Conservation (phyloP, 1,140 invertebrate species). For the Solenopsis fugax region DNA sequence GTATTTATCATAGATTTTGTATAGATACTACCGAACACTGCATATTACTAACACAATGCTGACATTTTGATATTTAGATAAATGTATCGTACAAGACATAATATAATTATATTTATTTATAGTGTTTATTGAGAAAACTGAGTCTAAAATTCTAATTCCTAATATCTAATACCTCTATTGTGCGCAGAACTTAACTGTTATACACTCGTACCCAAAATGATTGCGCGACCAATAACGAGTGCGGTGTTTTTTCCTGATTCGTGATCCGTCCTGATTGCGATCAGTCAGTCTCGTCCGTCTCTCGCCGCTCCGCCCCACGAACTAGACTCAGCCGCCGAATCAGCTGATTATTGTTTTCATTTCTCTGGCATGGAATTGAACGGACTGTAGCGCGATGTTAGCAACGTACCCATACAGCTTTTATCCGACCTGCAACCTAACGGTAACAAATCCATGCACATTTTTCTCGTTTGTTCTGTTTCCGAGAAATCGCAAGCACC, state of each 20-base stretch:
- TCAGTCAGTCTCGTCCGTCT: not conserved
- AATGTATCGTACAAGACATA: too few species aligned
- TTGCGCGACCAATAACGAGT: not conserved
- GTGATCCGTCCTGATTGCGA: not conserved
- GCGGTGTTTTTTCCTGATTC: not conserved
- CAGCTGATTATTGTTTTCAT: slow-evolving; percentile 84
- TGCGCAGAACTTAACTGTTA: too few species aligned
- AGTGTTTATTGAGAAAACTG: too few species aligned
- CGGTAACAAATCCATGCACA: not conserved
- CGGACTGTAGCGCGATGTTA: not conserved
- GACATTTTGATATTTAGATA: too few species aligned
- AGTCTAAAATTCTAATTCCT: too few species aligned
- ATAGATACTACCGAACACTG: too few species aligned
- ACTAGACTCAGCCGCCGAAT: slow-evolving; percentile 67
- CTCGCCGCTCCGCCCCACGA: slow-evolving; percentile 47
- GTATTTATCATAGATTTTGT: too few species aligned
- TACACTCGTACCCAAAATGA: not conserved
- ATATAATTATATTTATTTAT: too few species aligned
- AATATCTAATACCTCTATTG: too few species aligned
- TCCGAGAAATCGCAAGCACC: not conserved
- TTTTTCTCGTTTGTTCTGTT: slow-evolving; percentile 18
- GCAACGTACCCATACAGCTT: not conserved
- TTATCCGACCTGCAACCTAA: not conserved
- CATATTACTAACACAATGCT: too few species aligned
- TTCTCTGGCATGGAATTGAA: slow-evolving; percentile 63